Evolutionary conservation across 1,140 invertebrate species (phyloP), one percentile per base, ranked within the genome.

Genomic region (Leptinotarsa lineolata): DNA sequence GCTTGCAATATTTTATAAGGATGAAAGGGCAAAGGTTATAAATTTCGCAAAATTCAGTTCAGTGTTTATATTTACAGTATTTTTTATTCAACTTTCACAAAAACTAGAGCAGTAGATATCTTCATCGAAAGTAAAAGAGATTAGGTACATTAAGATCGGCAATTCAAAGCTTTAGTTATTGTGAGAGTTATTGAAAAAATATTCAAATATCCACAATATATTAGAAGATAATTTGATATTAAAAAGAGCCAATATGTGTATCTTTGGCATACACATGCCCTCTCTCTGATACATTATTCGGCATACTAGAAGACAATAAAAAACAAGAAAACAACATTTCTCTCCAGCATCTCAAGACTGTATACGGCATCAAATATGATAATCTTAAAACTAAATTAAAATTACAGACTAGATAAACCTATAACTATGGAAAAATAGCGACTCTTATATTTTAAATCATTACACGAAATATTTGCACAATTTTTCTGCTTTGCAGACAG

Each of bases 351-450:
- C 48, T 4, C 15, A n/a, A 13, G 48, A 4, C 16, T n/a, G 4
- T 8, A 54, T 39, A 54, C 13, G 6, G 12, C 4, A 5, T 54
- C 16, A 54, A 54, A 15, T 54, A 6, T 54, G n/a, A 54, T 54
- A 15, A 54, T 54, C 48, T 54, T 54, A 54, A 54, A 54, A 54
- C n/a, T 54, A 54, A 54, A 54, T 54, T 54, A 54, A 18, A 54
- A 54, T 0, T 54, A 54, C n/a, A 54, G 48, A 54, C 48, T 54
- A 54, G 48, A 54, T 54, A 54, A 54, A 54, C 6, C 48, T 54
- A 54, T 54, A 54, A 18, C 48, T 54, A 54, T 54, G 48, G 48
- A 54, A 54, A 54, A 54, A 54, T 16, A 16, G n/a, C 15, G n/a
- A 54, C 48, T 54, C 48, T 54, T 18, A 5, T 5, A 54, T n/a